Evolutionary conservation across 2,888 invertebrate genomes (phyloP), one percentile per base, ranked within the genome.

Genomic region (Chydorus sphaericus): DNA sequence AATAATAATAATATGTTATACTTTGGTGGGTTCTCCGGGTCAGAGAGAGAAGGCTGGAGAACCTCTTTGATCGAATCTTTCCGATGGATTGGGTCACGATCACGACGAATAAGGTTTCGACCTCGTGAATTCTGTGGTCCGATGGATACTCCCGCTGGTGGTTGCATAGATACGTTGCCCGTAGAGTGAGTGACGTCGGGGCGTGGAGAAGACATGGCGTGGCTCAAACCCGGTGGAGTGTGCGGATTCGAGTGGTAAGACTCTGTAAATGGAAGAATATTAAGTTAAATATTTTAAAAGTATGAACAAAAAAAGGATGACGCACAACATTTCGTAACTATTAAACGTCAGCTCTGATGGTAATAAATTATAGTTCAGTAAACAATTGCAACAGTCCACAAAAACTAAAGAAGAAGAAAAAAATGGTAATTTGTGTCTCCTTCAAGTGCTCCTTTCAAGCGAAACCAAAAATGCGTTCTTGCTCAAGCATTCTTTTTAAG

Each of bases 1-100:
- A n/a, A 11, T 18, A 20, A 20, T 16, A n/a, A 50, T 14, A 28
- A 30, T 14, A 30, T 4, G 30, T 28, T 20, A 29, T 11, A 52
- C 52, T 36, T 52, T 36, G 36, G 33, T n/a, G 52, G 52, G 23
- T 55, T 55, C 26, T 55, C 55, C 3, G 55, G 48, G 23, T 55
- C 55, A 30, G 55, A 55, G 30, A 48, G 67, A 31, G 69, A 60
- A 61, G 67, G 69, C 56, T 69, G 67, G 23, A 73, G 18, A 8
- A 55, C 29, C 28, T 55, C 55, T 33, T 55, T 55, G 20, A 55
- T 48, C 23, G 55, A 55, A 31, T 55, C 55, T 18, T 55, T 55
- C 11, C 55, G 48, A 8, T 44, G 44, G 28, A 44, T n/a, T 28
- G 28, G 28, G 28, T 44, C 44, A 14, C 44, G 44, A 44, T 44